Percentiles rank a stretch among this genome's conserved stretches.
Conservation (phyloP, 2,113 vertebrate species). For the Anguilla rostrata region DNA sequence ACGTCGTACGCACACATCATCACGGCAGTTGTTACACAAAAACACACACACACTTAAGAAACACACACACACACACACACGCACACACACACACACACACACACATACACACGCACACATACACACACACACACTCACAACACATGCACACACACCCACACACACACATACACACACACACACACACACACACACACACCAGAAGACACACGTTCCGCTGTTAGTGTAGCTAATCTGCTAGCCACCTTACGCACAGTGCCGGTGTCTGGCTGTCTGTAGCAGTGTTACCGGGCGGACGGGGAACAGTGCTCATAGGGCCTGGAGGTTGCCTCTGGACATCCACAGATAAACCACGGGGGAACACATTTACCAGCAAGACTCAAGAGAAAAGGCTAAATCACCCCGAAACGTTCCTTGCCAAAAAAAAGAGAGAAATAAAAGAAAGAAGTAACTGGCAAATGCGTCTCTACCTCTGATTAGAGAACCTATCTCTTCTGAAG, state of each 20-base stretch:
- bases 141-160: background rate
- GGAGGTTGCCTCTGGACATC: background rate
- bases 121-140: slow-evolving; percentile 8
- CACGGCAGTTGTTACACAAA: too few relatives aligned
- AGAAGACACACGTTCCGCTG: too few relatives aligned
- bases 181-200: background rate
- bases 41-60: too few relatives aligned
- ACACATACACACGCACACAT: background rate
- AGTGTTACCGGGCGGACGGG: too few relatives aligned
- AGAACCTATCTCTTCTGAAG: too few relatives aligned
- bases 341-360: background rate
- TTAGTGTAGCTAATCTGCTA: background rate
- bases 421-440: background rate
- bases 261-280: background rate
- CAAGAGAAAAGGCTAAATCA: background rate
- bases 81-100: background rate
- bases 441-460: too few relatives aligned
- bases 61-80: background rate
- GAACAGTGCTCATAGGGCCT: too few relatives aligned
- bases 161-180: background rate
- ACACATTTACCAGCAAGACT: background rate
- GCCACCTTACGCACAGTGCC: background rate
- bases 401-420: background rate
- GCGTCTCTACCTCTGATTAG: too few relatives aligned
- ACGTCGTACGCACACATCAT: too few relatives aligned